phyloP scores from a whole-genome alignment of 2,888 invertebrate species.

The Cheiracanthium punctorium region DNA sequence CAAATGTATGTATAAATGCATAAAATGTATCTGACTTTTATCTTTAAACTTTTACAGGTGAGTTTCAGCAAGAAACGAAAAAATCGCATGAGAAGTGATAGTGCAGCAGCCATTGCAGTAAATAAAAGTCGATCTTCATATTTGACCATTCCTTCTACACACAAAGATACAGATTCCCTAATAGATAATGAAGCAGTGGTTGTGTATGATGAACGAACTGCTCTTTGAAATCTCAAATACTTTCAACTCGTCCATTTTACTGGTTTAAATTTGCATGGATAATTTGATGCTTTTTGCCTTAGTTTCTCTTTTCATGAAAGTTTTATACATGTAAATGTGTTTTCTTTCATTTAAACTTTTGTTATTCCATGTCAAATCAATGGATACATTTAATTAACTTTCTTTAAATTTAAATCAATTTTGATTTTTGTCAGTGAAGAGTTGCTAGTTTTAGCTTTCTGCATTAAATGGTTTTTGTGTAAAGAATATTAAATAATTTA shows the following conservation, averaged over 20 bases:
- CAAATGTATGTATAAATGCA: too few species aligned
- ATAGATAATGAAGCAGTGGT: constrained; percentile 87
- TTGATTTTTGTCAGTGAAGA: too few species aligned
- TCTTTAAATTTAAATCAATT: too few species aligned
- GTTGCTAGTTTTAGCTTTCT: too few species aligned
- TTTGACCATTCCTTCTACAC: constrained; percentile 72
- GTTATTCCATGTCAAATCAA: too few species aligned
- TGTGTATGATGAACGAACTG: constrained; percentile 88
- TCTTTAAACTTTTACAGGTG: constrained; percentile 78
- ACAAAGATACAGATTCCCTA: constrained; percentile 80
- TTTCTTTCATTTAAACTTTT: too few species aligned
- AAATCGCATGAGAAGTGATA: constrained; percentile 87
- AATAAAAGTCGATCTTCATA: constrained; percentile 81
- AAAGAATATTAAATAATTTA: too few species aligned
- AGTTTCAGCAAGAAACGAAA: constrained; percentile 86
- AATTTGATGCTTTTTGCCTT: constrained; percentile 23
- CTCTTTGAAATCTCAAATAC: constrained; percentile 78
- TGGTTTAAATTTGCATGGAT: constrained; percentile 18
- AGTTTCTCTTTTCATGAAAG: constrained; percentile 17
- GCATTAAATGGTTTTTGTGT: too few species aligned
- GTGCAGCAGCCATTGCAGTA: constrained; percentile 87
- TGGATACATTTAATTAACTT: too few species aligned
- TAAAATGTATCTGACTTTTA: too few species aligned
- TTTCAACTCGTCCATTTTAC: constrained; percentile 23
- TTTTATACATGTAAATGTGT: constrained; percentile 21